Evolutionary conservation across 2,797 vertebrate genomes (phyloP).

Genomic region (Ibycter americanus): DNA sequence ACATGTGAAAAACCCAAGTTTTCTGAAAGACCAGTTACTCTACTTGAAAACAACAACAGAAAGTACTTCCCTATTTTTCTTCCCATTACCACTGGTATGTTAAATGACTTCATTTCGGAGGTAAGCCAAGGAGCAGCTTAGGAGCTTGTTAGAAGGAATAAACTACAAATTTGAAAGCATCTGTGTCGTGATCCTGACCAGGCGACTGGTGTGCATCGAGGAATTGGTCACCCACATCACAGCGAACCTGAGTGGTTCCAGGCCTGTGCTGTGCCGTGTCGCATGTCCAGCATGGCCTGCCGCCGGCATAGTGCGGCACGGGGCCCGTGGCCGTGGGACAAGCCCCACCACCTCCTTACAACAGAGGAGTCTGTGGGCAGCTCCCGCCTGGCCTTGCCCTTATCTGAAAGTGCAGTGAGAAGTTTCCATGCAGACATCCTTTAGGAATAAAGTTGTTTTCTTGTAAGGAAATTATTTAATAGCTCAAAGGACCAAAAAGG

Average conservation of each 20-base stretch:
- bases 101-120: background rate
- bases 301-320: background rate
- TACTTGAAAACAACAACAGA: background rate
- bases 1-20: background rate
- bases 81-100: background rate
- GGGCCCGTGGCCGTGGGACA: background rate
- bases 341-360: rapidly evolving
- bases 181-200: background rate
- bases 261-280: background rate
- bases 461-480: background rate
- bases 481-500: background rate
- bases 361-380: background rate
- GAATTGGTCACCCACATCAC: background rate
- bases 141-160: background rate
- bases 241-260: background rate
- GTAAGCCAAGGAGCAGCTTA: background rate
- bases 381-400: background rate
- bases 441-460: background rate
- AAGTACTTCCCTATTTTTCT: background rate
- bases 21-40: background rate
- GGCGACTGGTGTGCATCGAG: background rate
- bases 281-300: background rate
- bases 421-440: background rate
- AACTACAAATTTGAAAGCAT: background rate
- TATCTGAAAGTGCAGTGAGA: background rate